These are phyloP conservation scores for Micrasema minimum DNA, from an alignment of 1,140 invertebrate genomes.

Conservation along the genomic window DNA sequence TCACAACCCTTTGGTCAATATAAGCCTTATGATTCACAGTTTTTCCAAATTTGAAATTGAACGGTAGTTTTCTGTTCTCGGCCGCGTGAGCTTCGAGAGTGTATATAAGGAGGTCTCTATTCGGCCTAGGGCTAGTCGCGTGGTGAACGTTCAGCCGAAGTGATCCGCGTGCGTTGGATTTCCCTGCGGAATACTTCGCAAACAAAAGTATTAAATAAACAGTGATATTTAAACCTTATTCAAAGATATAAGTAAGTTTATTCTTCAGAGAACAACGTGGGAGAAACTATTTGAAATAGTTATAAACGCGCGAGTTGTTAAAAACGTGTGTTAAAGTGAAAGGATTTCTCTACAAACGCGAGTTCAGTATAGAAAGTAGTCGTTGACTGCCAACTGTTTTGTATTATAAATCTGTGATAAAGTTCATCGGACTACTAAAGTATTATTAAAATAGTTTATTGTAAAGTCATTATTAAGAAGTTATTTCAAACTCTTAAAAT, in stretches of 20 bases:
- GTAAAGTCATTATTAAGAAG: not conserved
- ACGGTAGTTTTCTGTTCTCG: not conserved
- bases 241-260: not conserved
- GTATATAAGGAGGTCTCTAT: conserved; percentile 36
- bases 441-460: conserved; percentile 6
- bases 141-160: conserved; percentile 20
- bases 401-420: conserved; percentile 41
- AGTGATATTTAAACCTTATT: not conserved
- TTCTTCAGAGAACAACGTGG: not conserved
- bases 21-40: not conserved
- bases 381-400: conserved; percentile 3
- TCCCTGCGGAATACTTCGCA: conserved; percentile 7
- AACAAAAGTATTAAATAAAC: conserved; percentile 7
- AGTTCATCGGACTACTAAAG: conserved; percentile 29
- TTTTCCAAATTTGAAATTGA: conserved; percentile 19
- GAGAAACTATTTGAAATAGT: conserved; percentile 4
- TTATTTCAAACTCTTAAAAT: conserved; percentile 12
- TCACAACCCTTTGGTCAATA: no score
- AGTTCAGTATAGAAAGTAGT: conserved; percentile 26
- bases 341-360: conserved; percentile 12
- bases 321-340: conserved; percentile 17
- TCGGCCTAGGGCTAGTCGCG: conserved; percentile 29
- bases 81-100: conserved; percentile 38
- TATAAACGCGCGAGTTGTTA: not conserved
- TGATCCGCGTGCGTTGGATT: conserved; percentile 12